phyloP scores from a whole-genome alignment of 2,797 vertebrate species.

The Silurus aristotelis region DNA sequence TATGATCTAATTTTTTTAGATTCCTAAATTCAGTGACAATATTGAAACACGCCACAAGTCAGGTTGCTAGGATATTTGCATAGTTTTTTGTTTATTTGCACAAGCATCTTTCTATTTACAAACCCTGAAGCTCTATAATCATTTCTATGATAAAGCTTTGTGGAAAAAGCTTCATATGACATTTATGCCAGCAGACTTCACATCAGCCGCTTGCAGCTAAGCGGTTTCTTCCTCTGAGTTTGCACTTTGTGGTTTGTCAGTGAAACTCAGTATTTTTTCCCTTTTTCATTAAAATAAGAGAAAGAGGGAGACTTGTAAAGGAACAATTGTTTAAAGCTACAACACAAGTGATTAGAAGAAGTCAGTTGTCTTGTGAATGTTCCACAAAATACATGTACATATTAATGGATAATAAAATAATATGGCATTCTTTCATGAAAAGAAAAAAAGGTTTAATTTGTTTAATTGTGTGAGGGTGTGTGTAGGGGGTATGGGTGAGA shows the following conservation, averaged over 20 bases:
- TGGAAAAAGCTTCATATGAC: not conserved
- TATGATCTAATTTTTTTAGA: not conserved
- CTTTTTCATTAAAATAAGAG: not conserved
- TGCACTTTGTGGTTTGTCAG: constrained; percentile 3
- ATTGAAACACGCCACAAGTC: not conserved
- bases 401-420: not conserved
- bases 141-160: constrained; percentile 9
- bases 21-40: not conserved
- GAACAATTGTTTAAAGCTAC: not conserved
- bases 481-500: no score
- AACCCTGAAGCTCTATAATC: not conserved
- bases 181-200: not conserved
- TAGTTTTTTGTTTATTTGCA: not conserved
- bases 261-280: not conserved
- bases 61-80: not conserved
- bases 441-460: not conserved
- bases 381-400: not conserved
- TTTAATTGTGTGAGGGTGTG: not conserved
- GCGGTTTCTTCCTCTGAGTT: not conserved
- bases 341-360: not conserved
- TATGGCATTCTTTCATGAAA: not conserved
- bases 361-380: not conserved
- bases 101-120: not conserved
- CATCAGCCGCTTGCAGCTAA: not conserved
- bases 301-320: not conserved